These are phyloP conservation scores for Rotaria macrura DNA, from an alignment of 2,888 invertebrate genomes.

Conservation along the genomic window DNA sequence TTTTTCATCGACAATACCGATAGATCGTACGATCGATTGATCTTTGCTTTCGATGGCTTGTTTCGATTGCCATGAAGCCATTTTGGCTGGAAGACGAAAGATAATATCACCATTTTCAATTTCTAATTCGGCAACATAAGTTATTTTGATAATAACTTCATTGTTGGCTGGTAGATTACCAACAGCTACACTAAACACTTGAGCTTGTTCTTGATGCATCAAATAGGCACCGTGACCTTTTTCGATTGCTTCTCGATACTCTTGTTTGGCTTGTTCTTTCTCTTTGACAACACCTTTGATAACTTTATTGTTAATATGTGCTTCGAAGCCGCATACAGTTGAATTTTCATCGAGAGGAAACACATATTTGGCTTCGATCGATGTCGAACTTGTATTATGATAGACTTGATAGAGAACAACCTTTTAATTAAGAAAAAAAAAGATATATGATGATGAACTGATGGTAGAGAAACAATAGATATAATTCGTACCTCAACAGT, in stretches of 20 bases:
- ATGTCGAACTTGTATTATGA: slow-evolving; percentile 38
- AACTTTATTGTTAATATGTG: slow-evolving; percentile 50
- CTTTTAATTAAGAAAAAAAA: slow-evolving; percentile 36
- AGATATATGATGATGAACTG: not conserved
- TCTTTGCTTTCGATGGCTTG: slow-evolving; percentile 37
- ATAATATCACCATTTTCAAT: slow-evolving; percentile 46
- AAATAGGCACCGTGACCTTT: slow-evolving; percentile 51
- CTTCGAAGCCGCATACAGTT: slow-evolving; percentile 51
- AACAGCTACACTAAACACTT: slow-evolving; percentile 50
- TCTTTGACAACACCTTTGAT: slow-evolving; percentile 50
- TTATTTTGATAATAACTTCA: slow-evolving; percentile 49
- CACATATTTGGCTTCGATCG: slow-evolving; percentile 50
- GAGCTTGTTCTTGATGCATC: slow-evolving; percentile 50
- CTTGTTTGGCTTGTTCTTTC: slow-evolving; percentile 47
- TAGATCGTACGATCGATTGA: slow-evolving; percentile 36
- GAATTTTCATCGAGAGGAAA: slow-evolving; percentile 50
- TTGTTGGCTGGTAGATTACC: slow-evolving; percentile 48
- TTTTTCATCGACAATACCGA: not conserved
- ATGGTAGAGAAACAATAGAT: not conserved
- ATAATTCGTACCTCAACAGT: slow-evolving; percentile 41
- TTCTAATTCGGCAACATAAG: slow-evolving; percentile 49
- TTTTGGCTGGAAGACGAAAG: slow-evolving; percentile 45
- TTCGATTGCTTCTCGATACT: slow-evolving; percentile 48
- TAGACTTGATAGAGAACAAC: slow-evolving; percentile 47
- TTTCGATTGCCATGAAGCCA: slow-evolving; percentile 46